These are phyloP conservation scores for Potamarius usumacintae DNA, from an alignment of 2,113 vertebrate genomes.

Conservation along the genomic window DNA sequence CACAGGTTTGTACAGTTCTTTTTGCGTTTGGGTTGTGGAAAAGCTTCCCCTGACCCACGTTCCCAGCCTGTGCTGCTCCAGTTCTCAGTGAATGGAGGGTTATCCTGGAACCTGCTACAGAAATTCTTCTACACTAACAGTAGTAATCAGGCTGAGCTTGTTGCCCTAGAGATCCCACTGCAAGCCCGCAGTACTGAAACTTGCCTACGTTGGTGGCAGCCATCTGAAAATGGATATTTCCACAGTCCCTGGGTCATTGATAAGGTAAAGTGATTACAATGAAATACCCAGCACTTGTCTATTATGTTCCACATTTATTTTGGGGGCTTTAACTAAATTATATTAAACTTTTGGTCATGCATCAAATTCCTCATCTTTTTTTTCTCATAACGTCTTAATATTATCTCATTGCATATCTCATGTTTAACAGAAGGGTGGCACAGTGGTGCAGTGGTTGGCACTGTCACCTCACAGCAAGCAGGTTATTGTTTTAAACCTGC, in stretches of 20 bases:
- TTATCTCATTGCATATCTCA: neutral
- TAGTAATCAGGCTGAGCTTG: constrained; percentile 90
- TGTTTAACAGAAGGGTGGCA: neutral
- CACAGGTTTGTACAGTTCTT: constrained; percentile 97
- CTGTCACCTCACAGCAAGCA: too few relatives aligned
- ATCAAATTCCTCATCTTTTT: neutral
- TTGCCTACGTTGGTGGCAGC: constrained; percentile 96
- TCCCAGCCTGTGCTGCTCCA: constrained; percentile 94
- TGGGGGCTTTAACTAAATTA: neutral
- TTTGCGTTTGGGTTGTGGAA: constrained; percentile 93
- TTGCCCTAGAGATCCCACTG: constrained; percentile 91
- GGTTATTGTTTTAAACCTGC: too few relatives aligned
- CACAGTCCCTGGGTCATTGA: constrained; percentile 97
- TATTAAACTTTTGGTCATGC: neutral
- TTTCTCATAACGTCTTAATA: neutral
- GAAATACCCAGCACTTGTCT: neutral
- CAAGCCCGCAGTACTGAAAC: constrained; percentile 85
- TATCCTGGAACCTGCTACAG: constrained; percentile 89
- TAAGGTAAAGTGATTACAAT: constrained; percentile 62
- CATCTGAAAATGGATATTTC: constrained; percentile 91
- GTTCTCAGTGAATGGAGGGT: constrained; percentile 89
- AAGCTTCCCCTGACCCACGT: constrained; percentile 90
- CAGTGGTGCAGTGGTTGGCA: too few relatives aligned
- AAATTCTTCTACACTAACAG: constrained; percentile 97
- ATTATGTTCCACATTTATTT: neutral